Evolutionary conservation across 2,797 vertebrate species (phyloP), one percentile per base, ranked within the genome.

Genomic region (Sphenopsis melanotis): DNA sequence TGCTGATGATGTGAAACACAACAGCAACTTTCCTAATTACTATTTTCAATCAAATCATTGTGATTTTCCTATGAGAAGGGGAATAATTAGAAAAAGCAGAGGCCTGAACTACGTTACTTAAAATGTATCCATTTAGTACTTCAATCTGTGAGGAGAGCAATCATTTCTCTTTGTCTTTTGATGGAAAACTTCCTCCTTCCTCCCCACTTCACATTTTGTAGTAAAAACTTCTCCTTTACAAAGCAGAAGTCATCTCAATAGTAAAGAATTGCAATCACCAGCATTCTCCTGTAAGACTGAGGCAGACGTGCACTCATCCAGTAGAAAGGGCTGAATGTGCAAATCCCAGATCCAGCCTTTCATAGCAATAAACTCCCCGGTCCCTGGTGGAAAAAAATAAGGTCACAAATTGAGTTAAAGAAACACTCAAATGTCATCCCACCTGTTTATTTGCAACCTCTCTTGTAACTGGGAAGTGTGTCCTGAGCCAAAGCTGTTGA

Each of bases 21-120:
- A 80, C 69, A 89, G 55, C 66, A 87, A 64, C 69, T 95, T 87
- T 49, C 27, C 36, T 94, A 91, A 93, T 96, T 78, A 93, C 69
- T 95, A 60, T 93, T 95, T 95, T 93, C 90, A 64, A 55, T 96
- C 63, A 84, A 93, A 89, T 69, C 56, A 26, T 91, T 95, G 85
- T 89, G 93, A 66, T 83, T 96, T 95, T 92, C 34, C 56, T 74
- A 4, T 30, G 42, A 92, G 80, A 92, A 93, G 78, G 72, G 64
- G 74, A 94, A 80, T 80, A 95, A 92, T 94, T 90, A 75, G 76
- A 72, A 84, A 91, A 93, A 96, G 71, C 44, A 88, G 74, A 52
- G 60, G 47, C 60, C 68, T 92, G 79, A 76, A 84, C 55, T 82
- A 21, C 9, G 2, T 39, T 61, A 44, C 72, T 92, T 96, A 93